These are phyloP conservation scores for Falco rusticolus DNA, from an alignment of 2,797 vertebrate species.

Conservation along the genomic window DNA sequence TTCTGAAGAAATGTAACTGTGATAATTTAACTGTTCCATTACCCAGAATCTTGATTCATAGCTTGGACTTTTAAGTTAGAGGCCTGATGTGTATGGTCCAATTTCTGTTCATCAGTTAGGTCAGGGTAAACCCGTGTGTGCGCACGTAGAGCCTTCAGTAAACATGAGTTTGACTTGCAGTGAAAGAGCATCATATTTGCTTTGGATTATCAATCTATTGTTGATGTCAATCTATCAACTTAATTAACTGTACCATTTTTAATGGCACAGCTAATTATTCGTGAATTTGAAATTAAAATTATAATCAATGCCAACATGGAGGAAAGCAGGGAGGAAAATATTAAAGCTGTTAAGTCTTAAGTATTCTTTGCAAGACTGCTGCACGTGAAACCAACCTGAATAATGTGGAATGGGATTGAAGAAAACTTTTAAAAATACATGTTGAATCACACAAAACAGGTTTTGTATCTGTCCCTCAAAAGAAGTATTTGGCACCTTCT, in stretches of 20 bases:
- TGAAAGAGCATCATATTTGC: conserved; percentile 42
- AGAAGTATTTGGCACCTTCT: neutral
- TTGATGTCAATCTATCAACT: conserved; percentile 60
- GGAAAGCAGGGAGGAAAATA: neutral
- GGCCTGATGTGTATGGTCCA: neutral
- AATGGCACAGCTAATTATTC: conserved; percentile 63
- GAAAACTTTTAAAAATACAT: neutral
- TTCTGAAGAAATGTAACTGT: conserved; percentile 24
- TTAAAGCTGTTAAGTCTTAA: neutral
- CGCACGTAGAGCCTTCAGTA: neutral
- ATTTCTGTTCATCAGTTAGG: neutral
- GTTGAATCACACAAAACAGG: neutral
- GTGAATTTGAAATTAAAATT: conserved; percentile 61
- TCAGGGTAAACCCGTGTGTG: neutral
- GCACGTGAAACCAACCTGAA: neutral
- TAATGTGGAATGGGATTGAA: neutral
- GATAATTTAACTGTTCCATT: conserved; percentile 19
- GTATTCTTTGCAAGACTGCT: neutral
- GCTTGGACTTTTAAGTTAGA: neutral
- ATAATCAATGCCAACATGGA: conserved; percentile 33
- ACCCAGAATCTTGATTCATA: neutral
- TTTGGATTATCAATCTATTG: conserved; percentile 67
- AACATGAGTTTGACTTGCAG: neutral
- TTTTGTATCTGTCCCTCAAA: neutral
- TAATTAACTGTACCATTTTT: conserved; percentile 64